These are phyloP conservation scores for Phragmatobia fuliginosa DNA, from an alignment of 2,888 invertebrate genomes.

Conservation along the genomic window DNA sequence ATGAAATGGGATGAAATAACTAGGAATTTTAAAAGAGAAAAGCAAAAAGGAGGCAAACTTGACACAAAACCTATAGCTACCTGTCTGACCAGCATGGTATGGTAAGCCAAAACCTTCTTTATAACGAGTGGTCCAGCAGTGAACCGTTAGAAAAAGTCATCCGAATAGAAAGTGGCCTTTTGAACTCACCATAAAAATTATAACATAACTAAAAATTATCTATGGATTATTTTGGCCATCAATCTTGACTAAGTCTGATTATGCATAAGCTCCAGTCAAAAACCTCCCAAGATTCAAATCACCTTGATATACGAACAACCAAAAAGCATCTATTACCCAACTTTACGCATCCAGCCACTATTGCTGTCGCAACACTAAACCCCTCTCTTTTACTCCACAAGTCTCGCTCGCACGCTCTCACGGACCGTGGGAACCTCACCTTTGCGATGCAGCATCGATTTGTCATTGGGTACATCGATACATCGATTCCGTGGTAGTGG, in stretches of 20 bases:
- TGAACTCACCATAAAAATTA: neutral
- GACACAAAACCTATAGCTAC: too few species aligned
- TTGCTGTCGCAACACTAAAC: slow-evolving; percentile 37
- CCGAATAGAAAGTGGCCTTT: neutral
- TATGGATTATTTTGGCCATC: neutral
- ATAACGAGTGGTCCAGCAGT: too few species aligned
- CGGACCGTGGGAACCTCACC: slow-evolving; percentile 71
- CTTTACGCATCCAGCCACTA: slow-evolving; percentile 42
- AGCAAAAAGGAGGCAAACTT: too few species aligned
- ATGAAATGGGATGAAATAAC: too few species aligned
- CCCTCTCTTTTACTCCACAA: slow-evolving; percentile 31
- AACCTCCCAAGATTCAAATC: slow-evolving; percentile 1
- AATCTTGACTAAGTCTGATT: neutral
- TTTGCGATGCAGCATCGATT: slow-evolving; percentile 58
- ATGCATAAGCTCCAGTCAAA: neutral
- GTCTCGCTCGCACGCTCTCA: slow-evolving; percentile 63
- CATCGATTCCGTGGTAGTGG: slow-evolving; percentile 23
- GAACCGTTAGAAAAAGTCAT: neutral
- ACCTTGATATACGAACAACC: slow-evolving; percentile 19
- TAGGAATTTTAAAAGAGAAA: too few species aligned
- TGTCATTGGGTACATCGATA: slow-evolving; percentile 48
- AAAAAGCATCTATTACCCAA: slow-evolving; percentile 35
- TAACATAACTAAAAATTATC: neutral
- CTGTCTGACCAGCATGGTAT: too few species aligned
- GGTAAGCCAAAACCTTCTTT: too few species aligned